Evolutionary conservation across 2,888 invertebrate genomes (phyloP).

Genomic region (Latrodectus hesperus): DNA sequence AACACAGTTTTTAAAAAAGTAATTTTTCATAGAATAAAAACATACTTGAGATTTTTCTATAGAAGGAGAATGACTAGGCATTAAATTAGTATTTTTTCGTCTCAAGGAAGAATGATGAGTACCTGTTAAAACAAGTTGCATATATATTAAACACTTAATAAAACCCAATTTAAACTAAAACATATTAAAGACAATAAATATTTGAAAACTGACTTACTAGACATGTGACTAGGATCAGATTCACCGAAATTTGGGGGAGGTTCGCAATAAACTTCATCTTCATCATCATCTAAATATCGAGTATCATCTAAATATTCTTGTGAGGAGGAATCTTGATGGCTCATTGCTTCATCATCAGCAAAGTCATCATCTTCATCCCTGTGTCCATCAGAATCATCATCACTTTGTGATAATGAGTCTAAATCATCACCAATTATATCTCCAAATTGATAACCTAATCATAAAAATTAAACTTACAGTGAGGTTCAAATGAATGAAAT

Average conservation of each 20-base stretch:
- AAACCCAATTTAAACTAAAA: neutral
- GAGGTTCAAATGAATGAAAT: too few relatives aligned
- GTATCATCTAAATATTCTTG: constrained; percentile 70
- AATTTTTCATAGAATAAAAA: neutral
- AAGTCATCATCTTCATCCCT: constrained; percentile 76
- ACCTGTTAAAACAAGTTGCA: constrained; percentile 10
- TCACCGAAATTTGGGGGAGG: constrained; percentile 66
- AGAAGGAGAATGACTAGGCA: constrained; percentile 66
- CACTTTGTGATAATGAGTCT: constrained; percentile 70
- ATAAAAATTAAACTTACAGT: neutral
- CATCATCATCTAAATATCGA: constrained; percentile 68
- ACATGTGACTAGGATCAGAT: constrained; percentile 66
- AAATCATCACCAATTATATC: constrained; percentile 69
- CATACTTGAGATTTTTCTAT: constrained; percentile 69
- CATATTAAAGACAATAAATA: neutral
- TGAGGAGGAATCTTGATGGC: constrained; percentile 69
- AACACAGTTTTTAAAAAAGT: too few relatives aligned
- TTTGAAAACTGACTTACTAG: constrained; percentile 40
- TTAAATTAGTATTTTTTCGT: constrained; percentile 62
- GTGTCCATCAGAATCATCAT: constrained; percentile 69
- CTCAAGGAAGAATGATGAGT: constrained; percentile 67
- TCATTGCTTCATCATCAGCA: constrained; percentile 78
- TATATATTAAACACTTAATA: neutral
- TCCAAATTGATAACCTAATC: constrained; percentile 66
- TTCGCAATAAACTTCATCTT: constrained; percentile 68